phyloP scores from a whole-genome alignment of 2,797 vertebrate species.

The Petrocephalus sullivani region DNA sequence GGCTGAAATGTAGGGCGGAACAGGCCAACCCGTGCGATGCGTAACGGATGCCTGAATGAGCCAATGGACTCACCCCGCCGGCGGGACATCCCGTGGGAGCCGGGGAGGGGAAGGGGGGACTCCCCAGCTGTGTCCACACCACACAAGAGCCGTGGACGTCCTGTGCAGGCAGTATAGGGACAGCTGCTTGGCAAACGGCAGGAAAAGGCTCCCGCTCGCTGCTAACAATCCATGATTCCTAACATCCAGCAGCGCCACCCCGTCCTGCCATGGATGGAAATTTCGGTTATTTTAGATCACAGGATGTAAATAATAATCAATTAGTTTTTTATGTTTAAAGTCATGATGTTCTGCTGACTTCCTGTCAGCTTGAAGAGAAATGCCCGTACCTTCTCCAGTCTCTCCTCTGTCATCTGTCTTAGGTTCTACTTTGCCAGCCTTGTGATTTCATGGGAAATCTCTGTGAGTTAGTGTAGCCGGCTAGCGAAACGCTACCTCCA shows the following conservation, averaged over 20 bases:
- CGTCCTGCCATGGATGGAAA: background rate
- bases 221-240: background rate
- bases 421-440: background rate
- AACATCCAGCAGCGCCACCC: background rate
- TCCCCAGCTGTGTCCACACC: background rate
- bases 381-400: background rate
- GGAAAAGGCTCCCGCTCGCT: background rate
- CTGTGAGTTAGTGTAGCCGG: background rate
- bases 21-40: background rate
- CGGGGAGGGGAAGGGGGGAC: background rate
- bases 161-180: background rate
- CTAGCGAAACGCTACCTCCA: background rate
- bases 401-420: background rate
- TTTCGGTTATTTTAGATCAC: slow-evolving; percentile 5
- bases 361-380: background rate
- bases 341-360: background rate
- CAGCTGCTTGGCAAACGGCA: background rate
- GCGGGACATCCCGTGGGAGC: background rate
- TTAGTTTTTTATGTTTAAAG: background rate
- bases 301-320: background rate
- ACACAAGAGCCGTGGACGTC: background rate
- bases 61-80: background rate
- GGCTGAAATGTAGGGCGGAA: background rate
- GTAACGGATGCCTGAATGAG: background rate
- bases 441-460: background rate